These are phyloP conservation scores for Lithophane semibrunnea DNA, from an alignment of 2,888 invertebrate species.

Conservation along the genomic window DNA sequence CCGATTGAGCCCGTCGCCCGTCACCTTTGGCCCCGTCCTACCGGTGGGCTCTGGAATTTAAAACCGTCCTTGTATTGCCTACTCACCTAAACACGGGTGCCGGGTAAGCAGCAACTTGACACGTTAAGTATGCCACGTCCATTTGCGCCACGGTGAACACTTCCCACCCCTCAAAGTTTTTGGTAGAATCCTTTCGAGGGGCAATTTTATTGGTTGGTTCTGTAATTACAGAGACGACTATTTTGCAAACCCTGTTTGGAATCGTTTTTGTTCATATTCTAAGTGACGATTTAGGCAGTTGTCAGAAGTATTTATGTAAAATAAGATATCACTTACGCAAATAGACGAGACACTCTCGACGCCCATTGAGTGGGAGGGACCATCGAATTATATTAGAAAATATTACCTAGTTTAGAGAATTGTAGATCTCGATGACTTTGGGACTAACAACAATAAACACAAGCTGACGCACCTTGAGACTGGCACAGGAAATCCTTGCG, in stretches of 20 bases:
- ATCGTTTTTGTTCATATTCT: conserved; percentile 18
- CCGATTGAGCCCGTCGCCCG: conserved; percentile 91
- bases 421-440: conserved; percentile 12
- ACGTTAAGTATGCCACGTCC: conserved; percentile 91
- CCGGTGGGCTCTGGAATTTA: conserved; percentile 92
- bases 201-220: conserved; percentile 93
- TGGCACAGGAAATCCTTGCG: conserved; percentile 91
- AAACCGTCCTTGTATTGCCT: conserved; percentile 78
- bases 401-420: conserved; percentile 18
- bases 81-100: conserved; percentile 93
- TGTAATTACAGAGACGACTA: conserved; percentile 86
- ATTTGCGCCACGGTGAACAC: conserved; percentile 89
- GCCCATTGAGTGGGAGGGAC: background rate
- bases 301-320: conserved; percentile 21
- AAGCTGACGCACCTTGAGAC: conserved; percentile 91
- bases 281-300: conserved; percentile 39
- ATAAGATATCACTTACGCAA: conserved; percentile 29
- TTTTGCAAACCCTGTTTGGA: conserved; percentile 60
- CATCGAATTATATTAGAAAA: conserved; percentile 17
- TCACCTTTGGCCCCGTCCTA: conserved; percentile 92
- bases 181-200: conserved; percentile 88
- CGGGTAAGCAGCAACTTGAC: conserved; percentile 93
- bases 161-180: conserved; percentile 92
- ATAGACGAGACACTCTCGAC: conserved; percentile 1
- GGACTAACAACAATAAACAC: conserved; percentile 41